Evolutionary conservation across 2,797 vertebrate species (phyloP).

Genomic region (Morelia viridis): DNA sequence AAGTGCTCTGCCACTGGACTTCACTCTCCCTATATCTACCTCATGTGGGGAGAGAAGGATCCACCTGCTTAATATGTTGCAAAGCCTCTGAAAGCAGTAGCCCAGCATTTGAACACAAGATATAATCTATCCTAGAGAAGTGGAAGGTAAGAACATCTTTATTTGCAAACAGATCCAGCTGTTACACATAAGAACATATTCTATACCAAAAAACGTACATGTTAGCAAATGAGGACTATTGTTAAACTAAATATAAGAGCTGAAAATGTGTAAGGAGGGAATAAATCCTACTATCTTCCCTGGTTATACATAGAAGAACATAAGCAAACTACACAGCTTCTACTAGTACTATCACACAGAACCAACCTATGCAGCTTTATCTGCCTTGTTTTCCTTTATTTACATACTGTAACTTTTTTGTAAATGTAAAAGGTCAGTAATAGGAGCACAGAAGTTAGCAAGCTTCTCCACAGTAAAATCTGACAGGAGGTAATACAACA

Average conservation of each 20-base stretch:
- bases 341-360: background rate
- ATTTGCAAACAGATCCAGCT: slow-evolving; percentile 53
- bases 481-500: slow-evolving; percentile 16
- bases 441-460: slow-evolving; percentile 6
- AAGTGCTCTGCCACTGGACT: background rate
- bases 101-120: background rate
- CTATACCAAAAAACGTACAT: slow-evolving; percentile 40
- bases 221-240: slow-evolving; percentile 40
- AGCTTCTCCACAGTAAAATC: slow-evolving; percentile 20
- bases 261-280: background rate
- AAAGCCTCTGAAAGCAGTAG: background rate
- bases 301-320: background rate
- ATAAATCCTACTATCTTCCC: background rate
- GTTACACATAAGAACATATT: slow-evolving; percentile 35
- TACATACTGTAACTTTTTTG: slow-evolving; percentile 2
- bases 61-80: background rate
- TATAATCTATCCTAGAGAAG: background rate
- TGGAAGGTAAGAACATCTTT: slow-evolving; percentile 24
- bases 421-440: slow-evolving; percentile 26
- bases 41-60: background rate
- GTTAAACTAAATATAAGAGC: background rate
- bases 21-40: background rate
- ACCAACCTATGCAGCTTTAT: background rate
- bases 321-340: background rate
- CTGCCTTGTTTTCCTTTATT: background rate